These are phyloP conservation scores for Oligia fasciuncula DNA, from an alignment of 2,888 invertebrate genomes.

Conservation along the genomic window DNA sequence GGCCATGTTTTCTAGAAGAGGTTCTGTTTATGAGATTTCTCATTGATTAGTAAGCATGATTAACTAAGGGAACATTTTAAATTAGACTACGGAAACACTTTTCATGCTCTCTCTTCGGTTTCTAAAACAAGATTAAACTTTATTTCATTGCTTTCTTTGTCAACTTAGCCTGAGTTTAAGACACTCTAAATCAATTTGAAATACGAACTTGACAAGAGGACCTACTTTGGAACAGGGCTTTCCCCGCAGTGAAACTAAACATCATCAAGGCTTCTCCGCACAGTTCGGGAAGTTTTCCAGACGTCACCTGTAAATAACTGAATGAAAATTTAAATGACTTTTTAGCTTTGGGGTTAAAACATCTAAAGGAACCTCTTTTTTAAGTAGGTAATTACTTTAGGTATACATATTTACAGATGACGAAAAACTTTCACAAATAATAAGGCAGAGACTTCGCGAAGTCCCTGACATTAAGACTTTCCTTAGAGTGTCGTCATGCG, in stretches of 20 bases:
- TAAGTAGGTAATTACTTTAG: background rate
- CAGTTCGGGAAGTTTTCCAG: background rate
- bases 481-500: background rate
- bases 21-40: constrained; percentile 5
- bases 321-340: background rate
- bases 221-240: background rate
- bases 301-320: background rate
- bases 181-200: background rate
- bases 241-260: background rate
- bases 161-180: constrained; percentile 3
- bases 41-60: constrained; percentile 2
- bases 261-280: background rate
- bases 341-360: background rate
- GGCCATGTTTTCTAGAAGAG: constrained; percentile 8
- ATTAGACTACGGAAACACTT: constrained; percentile 25
- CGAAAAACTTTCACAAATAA: constrained; percentile 6
- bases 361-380: background rate
- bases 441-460: background rate
- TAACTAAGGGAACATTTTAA: constrained; percentile 4
- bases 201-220: background rate
- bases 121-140: background rate
- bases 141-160: constrained; percentile 15
- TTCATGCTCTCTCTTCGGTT: constrained; percentile 25
- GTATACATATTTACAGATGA: background rate
- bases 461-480: background rate